These are phyloP conservation scores for Clarias pachynema DNA, from an alignment of 2,797 vertebrate species.

Conservation along the genomic window DNA sequence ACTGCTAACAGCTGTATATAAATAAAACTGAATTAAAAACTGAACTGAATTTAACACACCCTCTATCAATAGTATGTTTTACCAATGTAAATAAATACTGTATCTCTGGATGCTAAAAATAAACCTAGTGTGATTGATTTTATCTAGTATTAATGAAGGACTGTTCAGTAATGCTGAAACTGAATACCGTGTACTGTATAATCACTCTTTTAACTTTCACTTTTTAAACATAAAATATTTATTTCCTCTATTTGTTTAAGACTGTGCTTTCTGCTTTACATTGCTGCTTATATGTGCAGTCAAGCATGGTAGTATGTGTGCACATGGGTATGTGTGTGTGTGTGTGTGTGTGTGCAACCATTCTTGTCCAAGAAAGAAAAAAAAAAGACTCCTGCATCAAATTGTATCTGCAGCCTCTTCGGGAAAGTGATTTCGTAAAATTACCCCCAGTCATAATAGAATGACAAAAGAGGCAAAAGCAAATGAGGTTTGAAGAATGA, in stretches of 20 bases:
- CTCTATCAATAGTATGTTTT: neutral
- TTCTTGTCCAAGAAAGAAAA: neutral
- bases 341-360: neutral
- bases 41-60: neutral
- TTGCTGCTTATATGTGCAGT: neutral
- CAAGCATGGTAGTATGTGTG: neutral
- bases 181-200: neutral
- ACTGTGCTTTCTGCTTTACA: neutral
- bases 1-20: too few relatives aligned
- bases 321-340: neutral
- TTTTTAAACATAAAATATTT: neutral
- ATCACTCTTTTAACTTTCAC: too few relatives aligned
- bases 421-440: constrained; percentile 42
- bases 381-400: constrained; percentile 33
- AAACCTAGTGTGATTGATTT: neutral
- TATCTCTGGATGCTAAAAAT: neutral
- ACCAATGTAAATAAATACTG: neutral
- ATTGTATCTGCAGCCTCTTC: constrained; percentile 8
- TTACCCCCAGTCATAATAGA: constrained; percentile 37
- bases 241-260: neutral
- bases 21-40: too few relatives aligned
- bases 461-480: constrained; percentile 38
- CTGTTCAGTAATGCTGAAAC: neutral
- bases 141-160: neutral
- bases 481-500: constrained; percentile 45